A percentile compares a stretch with the other conserved stretches of the same genome.
phyloP scores from a whole-genome alignment of 2,888 invertebrate genomes.

The Margaritifera margaritifera region DNA sequence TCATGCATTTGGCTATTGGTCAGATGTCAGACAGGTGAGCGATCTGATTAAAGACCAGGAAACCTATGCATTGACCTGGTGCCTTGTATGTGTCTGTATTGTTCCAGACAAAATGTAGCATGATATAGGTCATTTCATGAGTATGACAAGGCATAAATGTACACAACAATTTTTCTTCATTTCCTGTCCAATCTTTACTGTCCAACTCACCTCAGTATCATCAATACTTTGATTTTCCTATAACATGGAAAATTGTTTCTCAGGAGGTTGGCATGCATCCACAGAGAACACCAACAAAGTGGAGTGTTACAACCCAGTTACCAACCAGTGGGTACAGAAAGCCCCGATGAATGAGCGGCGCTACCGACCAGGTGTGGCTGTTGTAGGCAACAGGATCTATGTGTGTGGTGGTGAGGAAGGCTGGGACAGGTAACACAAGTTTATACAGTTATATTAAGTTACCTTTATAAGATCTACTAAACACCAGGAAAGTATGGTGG shows the following conservation, averaged over 20 bases:
- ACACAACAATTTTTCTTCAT: no score
- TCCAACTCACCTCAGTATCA: not conserved
- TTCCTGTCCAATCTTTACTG: not conserved
- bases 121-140: no score
- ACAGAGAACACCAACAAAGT: conserved; percentile 76
- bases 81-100: no score
- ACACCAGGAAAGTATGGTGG: no score
- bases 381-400: conserved; percentile 74
- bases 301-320: conserved; percentile 73
- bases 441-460: not conserved
- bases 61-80: no score
- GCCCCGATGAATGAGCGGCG: conserved; percentile 74
- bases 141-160: no score
- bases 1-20: no score
- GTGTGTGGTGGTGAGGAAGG: conserved; percentile 76
- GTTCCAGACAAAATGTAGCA: no score
- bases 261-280: conserved; percentile 76
- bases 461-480: not conserved
- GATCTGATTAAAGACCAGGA: no score
- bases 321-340: conserved; percentile 73
- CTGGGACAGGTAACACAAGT: conserved; percentile 71
- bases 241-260: not conserved
- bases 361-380: conserved; percentile 74
- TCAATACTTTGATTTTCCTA: not conserved
- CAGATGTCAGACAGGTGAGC: no score